A percentile compares a stretch with the other conserved stretches of the same genome.
These are phyloP conservation scores for Scelioninae gen. 1 DNA, from an alignment of 2,888 invertebrate genomes.

Conservation along the genomic window DNA sequence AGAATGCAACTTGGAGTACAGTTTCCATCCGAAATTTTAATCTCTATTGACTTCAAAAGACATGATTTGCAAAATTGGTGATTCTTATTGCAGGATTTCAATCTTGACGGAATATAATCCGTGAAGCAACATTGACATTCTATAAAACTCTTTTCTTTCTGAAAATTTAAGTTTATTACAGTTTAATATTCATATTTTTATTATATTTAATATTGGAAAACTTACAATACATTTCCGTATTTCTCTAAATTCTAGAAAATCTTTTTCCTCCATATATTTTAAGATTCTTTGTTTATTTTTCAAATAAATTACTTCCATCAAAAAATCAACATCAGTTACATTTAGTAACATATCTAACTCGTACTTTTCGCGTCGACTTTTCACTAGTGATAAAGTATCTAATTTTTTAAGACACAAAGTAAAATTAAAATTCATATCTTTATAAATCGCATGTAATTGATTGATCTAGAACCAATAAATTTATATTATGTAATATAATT, in stretches of 20 bases:
- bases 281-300: conserved; percentile 78
- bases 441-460: conserved; percentile 11
- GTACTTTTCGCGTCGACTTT: conserved; percentile 28
- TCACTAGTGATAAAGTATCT: conserved; percentile 60
- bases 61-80: conserved; percentile 41
- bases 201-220: conserved; percentile 2
- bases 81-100: conserved; percentile 80
- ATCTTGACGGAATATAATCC: conserved; percentile 75
- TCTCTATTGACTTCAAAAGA: conserved; percentile 12
- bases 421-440: conserved; percentile 64
- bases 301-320: conserved; percentile 80
- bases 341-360: conserved; percentile 26
- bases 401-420: conserved; percentile 73
- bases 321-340: conserved; percentile 72
- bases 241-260: conserved; percentile 77
- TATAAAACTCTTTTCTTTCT: conserved; percentile 23
- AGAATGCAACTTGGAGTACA: conserved; percentile 30
- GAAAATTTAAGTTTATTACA: background rate
- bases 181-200: too few relatives aligned
- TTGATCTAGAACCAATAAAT: conserved; percentile 27
- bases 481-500: background rate
- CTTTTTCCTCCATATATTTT: conserved; percentile 76
- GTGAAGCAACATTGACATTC: conserved; percentile 34
- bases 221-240: conserved; percentile 77
- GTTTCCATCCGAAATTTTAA: conserved; percentile 31